Evolutionary conservation across 2,113 vertebrate species (phyloP).

Genomic region (Chiloscyllium plagiosum): DNA sequence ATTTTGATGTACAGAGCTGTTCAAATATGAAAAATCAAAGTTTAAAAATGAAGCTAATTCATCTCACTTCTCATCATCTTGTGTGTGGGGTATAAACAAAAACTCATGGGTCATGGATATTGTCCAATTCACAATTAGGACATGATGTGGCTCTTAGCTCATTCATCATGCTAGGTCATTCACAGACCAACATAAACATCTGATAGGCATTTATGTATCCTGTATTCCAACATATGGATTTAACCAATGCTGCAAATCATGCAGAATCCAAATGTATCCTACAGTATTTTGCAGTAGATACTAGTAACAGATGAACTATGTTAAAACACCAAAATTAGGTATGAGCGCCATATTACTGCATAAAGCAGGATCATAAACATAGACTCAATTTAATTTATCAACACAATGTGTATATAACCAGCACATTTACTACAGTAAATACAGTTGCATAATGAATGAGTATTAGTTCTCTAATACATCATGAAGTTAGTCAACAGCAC

Average conservation of each 20-base stretch:
- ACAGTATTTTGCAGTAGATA: neutral
- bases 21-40: neutral
- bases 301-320: neutral
- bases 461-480: slow-evolving; percentile 13
- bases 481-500: neutral
- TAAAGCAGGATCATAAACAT: neutral
- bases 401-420: neutral
- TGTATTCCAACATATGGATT: neutral
- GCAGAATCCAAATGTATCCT: slow-evolving; percentile 8
- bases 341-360: neutral
- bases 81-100: neutral
- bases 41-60: neutral
- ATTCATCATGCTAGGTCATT: neutral
- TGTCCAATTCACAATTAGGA: slow-evolving; percentile 22
- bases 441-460: slow-evolving; percentile 1
- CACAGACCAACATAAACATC: slow-evolving; percentile 13
- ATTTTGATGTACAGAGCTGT: neutral
- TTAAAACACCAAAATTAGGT: neutral
- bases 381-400: neutral
- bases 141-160: slow-evolving; percentile 9
- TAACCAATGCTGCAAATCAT: neutral
- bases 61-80: neutral
- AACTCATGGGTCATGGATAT: slow-evolving; percentile 9
- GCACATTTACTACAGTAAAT: neutral
- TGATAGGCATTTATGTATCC: neutral